These are phyloP conservation scores for Achroia grisella DNA, from an alignment of 1,140 invertebrate species.

Conservation along the genomic window DNA sequence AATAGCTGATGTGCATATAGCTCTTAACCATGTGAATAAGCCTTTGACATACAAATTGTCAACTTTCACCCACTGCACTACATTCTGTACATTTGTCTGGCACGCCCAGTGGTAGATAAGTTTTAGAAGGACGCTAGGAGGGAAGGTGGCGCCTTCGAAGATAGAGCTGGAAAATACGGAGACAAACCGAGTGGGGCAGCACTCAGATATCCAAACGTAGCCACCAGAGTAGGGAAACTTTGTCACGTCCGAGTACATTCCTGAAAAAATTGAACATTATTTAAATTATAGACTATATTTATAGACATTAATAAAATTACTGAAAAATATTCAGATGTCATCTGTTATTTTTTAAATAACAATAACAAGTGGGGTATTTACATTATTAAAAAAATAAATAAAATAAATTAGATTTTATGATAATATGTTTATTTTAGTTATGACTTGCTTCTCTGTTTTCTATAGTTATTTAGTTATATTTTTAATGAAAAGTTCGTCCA, in stretches of 20 bases:
- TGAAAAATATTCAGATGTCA: too few species aligned
- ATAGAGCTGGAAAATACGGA: slow-evolving; percentile 91
- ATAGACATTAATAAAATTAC: too few species aligned
- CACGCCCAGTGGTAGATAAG: slow-evolving; percentile 93
- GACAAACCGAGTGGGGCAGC: slow-evolving; percentile 86
- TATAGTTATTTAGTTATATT: too few species aligned
- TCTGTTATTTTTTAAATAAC: too few species aligned
- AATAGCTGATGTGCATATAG: slow-evolving; percentile 84
- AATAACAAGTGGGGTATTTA: too few species aligned
- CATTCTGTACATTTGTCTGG: slow-evolving; percentile 90
- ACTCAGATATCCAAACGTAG: slow-evolving; percentile 92
- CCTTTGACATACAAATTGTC: slow-evolving; percentile 69
- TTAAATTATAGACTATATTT: too few species aligned
- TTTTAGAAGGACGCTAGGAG: slow-evolving; percentile 86
- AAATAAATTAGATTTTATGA: too few species aligned
- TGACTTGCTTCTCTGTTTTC: too few species aligned
- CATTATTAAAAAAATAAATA: too few species aligned
- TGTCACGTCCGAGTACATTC: slow-evolving; percentile 87
- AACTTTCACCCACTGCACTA: slow-evolving; percentile 90
- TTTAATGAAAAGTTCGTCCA: too few species aligned
- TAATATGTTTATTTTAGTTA: too few species aligned
- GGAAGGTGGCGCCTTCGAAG: slow-evolving; percentile 87
- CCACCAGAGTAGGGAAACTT: slow-evolving; percentile 90
- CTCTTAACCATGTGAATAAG: slow-evolving; percentile 85
- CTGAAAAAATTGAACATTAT: slow-evolving; percentile 41